A percentile compares a stretch with the other conserved stretches of the same genome.
Evolutionary conservation across 1,140 invertebrate species (phyloP).

Genomic region (Rhyacophila brunnea): DNA sequence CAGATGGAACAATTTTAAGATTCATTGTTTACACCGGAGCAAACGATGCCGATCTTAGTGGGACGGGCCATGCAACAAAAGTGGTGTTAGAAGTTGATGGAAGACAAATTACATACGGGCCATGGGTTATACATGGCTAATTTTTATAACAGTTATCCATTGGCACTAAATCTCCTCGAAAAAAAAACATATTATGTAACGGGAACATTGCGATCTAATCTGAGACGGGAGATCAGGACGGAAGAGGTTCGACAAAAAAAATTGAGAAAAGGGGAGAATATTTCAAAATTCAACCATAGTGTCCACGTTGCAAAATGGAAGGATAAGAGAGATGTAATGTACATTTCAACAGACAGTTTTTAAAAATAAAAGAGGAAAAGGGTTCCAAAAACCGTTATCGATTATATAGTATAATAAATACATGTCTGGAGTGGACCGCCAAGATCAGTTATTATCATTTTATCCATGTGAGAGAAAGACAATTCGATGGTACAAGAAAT

Average conservation of each 20-base stretch:
- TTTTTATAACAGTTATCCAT: constrained; percentile 37
- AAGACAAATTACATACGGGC: constrained; percentile 38
- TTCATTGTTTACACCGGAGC: constrained; percentile 35
- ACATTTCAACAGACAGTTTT: not conserved
- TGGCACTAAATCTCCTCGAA: constrained; percentile 35
- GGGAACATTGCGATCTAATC: constrained; percentile 36
- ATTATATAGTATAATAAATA: constrained; percentile 39
- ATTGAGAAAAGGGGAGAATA: constrained; percentile 40
- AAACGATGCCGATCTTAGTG: constrained; percentile 26
- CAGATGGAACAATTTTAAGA: constrained; percentile 37
- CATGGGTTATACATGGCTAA: constrained; percentile 43
- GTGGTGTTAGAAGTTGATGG: constrained; percentile 38
- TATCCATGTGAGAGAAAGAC: constrained; percentile 40
- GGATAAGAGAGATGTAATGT: constrained; percentile 32
- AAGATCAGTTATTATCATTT: constrained; percentile 41
- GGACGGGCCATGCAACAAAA: constrained; percentile 35
- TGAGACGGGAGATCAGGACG: constrained; percentile 38
- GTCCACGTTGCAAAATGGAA: constrained; percentile 40
- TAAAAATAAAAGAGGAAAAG: constrained; percentile 31
- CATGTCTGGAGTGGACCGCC: constrained; percentile 38
- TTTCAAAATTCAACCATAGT: constrained; percentile 32
- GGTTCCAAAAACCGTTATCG: constrained; percentile 35
- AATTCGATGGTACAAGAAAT: constrained; percentile 39
- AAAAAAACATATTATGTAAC: constrained; percentile 38
- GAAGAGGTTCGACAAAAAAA: constrained; percentile 31